Evolutionary conservation across 2,888 invertebrate genomes (phyloP).

Genomic region (Metacarcinus magister): DNA sequence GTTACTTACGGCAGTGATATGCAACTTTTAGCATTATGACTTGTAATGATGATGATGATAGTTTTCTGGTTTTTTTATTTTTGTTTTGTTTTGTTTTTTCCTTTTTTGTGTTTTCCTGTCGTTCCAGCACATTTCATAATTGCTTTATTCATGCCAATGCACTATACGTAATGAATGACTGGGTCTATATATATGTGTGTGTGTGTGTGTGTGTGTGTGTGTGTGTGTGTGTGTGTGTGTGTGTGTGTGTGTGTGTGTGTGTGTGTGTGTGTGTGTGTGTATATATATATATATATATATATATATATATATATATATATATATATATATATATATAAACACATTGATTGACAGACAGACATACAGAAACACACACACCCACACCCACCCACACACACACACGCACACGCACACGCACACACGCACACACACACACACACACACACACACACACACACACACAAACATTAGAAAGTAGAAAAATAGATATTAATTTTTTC

Average conservation of each 20-base stretch:
- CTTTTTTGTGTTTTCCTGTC: no score
- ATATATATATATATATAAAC: no score
- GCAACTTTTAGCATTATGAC: background rate
- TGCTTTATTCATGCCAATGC: no score
- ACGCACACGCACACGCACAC: background rate
- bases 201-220: slow-evolving; percentile 15
- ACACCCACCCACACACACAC: background rate
- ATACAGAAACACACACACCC: no score
- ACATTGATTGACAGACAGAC: no score
- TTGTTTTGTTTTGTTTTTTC: no score
- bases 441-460: slow-evolving; percentile 43
- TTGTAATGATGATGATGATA: no score
- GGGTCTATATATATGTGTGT: background rate
- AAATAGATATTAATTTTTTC: background rate
- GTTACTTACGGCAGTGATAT: background rate
- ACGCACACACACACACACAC: background rate
- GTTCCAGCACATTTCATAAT: no score
- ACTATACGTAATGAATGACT: background rate
- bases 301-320: no score
- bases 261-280: background rate
- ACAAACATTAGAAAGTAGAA: background rate
- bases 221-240: slow-evolving; percentile 50
- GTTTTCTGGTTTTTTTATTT: no score
- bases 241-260: slow-evolving; percentile 44
- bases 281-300: no score